Percentiles rank a stretch among this genome's conserved stretches.
phyloP scores from a whole-genome alignment of 2,113 vertebrate genomes.

The Psilopogon haemacephalus region DNA sequence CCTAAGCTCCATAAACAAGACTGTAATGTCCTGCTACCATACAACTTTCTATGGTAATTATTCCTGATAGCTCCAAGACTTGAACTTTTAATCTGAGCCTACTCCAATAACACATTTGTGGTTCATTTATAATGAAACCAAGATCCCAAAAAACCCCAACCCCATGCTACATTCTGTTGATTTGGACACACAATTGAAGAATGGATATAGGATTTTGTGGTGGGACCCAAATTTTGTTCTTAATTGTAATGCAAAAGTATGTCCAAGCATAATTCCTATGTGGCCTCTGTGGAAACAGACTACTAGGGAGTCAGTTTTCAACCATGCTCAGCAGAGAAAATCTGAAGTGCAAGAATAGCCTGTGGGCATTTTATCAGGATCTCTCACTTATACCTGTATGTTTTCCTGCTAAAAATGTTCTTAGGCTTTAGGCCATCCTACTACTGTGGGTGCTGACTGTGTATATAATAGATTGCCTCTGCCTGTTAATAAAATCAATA shows the following conservation, averaged over 20 bases:
- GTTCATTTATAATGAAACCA: constrained; percentile 19
- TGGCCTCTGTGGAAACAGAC: neutral
- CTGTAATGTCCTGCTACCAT: constrained; percentile 57
- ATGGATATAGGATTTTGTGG: neutral
- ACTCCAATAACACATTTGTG: neutral
- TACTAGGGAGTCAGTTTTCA: neutral
- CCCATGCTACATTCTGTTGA: neutral
- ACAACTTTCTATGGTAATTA: constrained; percentile 58
- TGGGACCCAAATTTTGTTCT: neutral
- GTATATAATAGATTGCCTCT: neutral
- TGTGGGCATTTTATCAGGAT: neutral
- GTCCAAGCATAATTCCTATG: neutral
- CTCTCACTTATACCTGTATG: neutral
- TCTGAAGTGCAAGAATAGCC: neutral
- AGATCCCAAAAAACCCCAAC: neutral
- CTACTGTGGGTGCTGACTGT: neutral
- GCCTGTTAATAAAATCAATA: neutral
- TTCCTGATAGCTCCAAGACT: constrained; percentile 43
- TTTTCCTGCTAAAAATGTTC: neutral
- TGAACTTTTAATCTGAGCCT: constrained; percentile 43
- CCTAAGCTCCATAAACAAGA: constrained; percentile 66
- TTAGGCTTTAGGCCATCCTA: neutral
- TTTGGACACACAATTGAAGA: neutral
- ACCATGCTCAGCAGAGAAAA: neutral
- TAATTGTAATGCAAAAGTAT: neutral